Base-by-base conservation (phyloP, 1,140 invertebrate genomes). In the Philopotamus ludificatus region DNA sequence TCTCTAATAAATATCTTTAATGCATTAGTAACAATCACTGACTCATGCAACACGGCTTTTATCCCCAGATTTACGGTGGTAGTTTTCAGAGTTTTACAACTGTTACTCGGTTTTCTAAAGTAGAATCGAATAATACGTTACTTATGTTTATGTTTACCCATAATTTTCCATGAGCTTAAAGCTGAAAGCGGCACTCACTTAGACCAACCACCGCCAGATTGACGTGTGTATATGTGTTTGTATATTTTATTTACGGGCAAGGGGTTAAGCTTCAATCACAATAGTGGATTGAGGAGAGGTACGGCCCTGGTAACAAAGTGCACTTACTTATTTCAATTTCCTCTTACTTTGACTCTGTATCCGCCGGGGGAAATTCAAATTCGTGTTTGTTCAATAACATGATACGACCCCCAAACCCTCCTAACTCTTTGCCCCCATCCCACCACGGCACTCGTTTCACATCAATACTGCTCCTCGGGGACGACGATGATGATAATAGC, bases 291-390 rank as follows among this genome's bases (percentile, higher is more conserved):
- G 10, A 51, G 39, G 20, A 12, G 25, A 16, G 49, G 45, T 44
- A 12, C 34, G 22, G 34, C 8, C 34, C 42, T 28, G 20, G 23
- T 55, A 50, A 51, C 61, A 67, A 63, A 67, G 66, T 67, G 61
- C 66, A 67, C 55, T 60, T 57, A 59, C 66, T 68, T 54, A 68
- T 41, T 65, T 63, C 66, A 68, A 68, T 68, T 68, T 68, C 66
- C 66, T 65, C 34, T 65, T 26, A 65, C 62, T 65, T 67, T 65
- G 62, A 55, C 62, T 65, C 62, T 51, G 60, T 65, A 65, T 68
- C 66, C 66, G 66, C 65, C 62, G 42, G 20, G 54, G 66, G 66
- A 68, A 68, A 68, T 65, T 61, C 41, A 49, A 68, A 65, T 65
- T 68, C 62, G 50, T 68, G 57, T 68, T 65, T 68, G 57, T 68